Evolutionary conservation across 2,113 vertebrate species (phyloP), one percentile per base, ranked within the genome.

Genomic region (Phrynosoma platyrhinos): DNA sequence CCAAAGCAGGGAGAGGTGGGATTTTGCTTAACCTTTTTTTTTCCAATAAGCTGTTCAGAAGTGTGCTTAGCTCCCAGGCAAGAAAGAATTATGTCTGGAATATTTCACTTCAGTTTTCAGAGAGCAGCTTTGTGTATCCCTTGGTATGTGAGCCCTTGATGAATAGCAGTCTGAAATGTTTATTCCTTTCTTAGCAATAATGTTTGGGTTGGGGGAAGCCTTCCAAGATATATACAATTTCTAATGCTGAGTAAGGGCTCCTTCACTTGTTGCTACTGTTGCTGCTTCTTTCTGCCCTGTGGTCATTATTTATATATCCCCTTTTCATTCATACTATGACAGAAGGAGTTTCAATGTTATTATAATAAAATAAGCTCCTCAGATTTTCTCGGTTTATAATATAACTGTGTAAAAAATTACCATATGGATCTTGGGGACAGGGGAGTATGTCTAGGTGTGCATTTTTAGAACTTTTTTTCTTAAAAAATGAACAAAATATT

Each of bases 161-260:
- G 94, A 95, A 94, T 90, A 90, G 95, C 89, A 75, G 89, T 94
- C 95, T 93, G 89, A 95, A 96, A 94, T 95, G 94, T 94, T 96
- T 96, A 94, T 96, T 95, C 96, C 94, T 96, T 95, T 96, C 96
- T 96, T 94, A 96, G 96, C 94, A 96, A 95, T 96, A 96, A 96
- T 97, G 97, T 97, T 97, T 97, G 96, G 96, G 94, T 97, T 97
- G 91, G 36, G 94, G 96, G 96, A 96, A 94, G 95, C 91, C 93
- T 96, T 97, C 97, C 96, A 97, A 97, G 95, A 95, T 97, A 96
- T 94, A 97, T 97, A 96, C 93, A 95, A 95, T 95, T 93, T 93
- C 94, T 96, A 95, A 92, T 95, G 97, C 97, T 97, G 96, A 97
- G 96, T 96, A 95, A 97, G 96, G 95, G 91, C 94, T 96, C 94